Evolutionary conservation across 2,797 vertebrate species (phyloP).

Genomic region (Onychomys torridus): DNA sequence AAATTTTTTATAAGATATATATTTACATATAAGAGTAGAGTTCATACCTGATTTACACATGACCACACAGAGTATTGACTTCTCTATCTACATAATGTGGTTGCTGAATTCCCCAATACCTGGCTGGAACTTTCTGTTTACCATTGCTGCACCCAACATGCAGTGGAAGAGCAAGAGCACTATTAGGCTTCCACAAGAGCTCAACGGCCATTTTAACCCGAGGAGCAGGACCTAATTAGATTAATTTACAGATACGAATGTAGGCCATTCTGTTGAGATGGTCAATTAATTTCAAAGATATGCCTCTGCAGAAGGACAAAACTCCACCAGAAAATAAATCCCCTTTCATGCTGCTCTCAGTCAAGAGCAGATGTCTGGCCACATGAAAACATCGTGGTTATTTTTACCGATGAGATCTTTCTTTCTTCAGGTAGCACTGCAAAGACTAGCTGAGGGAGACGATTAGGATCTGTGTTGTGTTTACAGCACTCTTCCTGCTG

Average conservation of each 20-base stretch:
- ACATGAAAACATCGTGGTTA: constrained; percentile 79
- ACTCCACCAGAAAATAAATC: constrained; percentile 74
- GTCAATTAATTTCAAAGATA: constrained; percentile 71
- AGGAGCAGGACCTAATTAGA: constrained; percentile 54
- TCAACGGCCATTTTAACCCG: constrained; percentile 60
- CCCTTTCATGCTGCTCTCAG: constrained; percentile 75
- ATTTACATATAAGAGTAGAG: not conserved
- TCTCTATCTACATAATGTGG: not conserved
- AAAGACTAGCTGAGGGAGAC: constrained; percentile 56
- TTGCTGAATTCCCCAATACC: not conserved
- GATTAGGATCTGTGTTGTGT: constrained; percentile 43
- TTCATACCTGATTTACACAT: not conserved
- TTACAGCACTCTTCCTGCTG: constrained; percentile 36
- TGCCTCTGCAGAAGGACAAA: constrained; percentile 71
- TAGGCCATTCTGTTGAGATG: constrained; percentile 59
- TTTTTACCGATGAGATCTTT: constrained; percentile 80
- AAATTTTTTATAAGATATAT: not conserved
- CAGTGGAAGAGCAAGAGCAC: constrained; percentile 10
- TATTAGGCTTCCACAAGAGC: constrained; percentile 41
- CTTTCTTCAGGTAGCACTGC: constrained; percentile 67
- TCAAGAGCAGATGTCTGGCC: constrained; percentile 81
- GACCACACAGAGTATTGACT: not conserved
- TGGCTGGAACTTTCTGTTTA: not conserved
- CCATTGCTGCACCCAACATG: not conserved
- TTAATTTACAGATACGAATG: constrained; percentile 68